Conservation (phyloP, 2,888 invertebrate genomes). For the Chydorus sphaericus region DNA sequence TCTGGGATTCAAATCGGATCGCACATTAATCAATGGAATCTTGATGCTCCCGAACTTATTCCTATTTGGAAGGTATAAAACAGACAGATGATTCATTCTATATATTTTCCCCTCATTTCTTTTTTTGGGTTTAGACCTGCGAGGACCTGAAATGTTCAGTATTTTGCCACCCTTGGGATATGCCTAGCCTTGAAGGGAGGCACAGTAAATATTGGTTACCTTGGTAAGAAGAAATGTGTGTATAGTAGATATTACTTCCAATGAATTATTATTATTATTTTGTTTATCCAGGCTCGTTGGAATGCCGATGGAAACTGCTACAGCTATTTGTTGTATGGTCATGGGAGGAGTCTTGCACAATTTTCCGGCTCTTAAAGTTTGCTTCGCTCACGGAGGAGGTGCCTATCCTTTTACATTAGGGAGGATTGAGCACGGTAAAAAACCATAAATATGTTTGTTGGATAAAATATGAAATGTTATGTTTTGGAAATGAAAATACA, state of each 20-base stretch:
- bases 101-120: background rate
- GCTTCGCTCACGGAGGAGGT: slow-evolving; percentile 39
- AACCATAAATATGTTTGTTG: background rate
- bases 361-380: slow-evolving; percentile 34
- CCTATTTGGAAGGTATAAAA: slow-evolving; percentile 35
- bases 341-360: slow-evolving; percentile 38
- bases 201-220: slow-evolving; percentile 39
- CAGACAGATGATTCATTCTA: background rate
- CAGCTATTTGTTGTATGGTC: slow-evolving; percentile 35
- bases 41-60: slow-evolving; percentile 34
- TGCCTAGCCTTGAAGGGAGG: slow-evolving; percentile 32
- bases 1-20: slow-evolving; percentile 39
- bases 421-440: slow-evolving; percentile 34
- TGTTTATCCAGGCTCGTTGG: slow-evolving; percentile 24
- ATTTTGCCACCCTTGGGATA: slow-evolving; percentile 45
- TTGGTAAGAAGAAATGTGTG: slow-evolving; percentile 36
- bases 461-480: background rate
- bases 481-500: background rate
- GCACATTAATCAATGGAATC: slow-evolving; percentile 38
- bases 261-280: slow-evolving; percentile 6
- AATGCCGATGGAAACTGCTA: slow-evolving; percentile 40
- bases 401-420: slow-evolving; percentile 38
- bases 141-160: slow-evolving; percentile 32
- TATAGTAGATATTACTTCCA: slow-evolving; percentile 20
- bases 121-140: slow-evolving; percentile 27